A percentile compares a stretch with the other conserved stretches of the same genome.
phyloP scores from a whole-genome alignment of 2,888 invertebrate species.

The Quadroppia sp. region DNA sequence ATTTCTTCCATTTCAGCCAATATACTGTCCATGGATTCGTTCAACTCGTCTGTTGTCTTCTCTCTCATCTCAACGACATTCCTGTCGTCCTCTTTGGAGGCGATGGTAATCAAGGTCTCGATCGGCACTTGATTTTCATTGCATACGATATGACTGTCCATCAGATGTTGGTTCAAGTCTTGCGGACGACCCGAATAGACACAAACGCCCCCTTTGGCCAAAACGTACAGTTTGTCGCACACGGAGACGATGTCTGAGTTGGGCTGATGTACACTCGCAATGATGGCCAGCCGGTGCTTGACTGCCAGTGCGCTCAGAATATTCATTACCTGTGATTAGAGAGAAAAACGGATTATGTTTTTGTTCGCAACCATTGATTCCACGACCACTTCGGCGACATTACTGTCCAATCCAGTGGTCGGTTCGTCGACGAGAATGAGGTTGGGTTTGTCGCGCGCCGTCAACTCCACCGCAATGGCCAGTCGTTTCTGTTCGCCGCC shows the following conservation, averaged over 20 bases:
- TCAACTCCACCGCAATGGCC: not conserved
- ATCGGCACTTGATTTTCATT: slow-evolving; percentile 19
- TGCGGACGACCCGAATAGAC: not conserved
- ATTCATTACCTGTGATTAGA: not conserved
- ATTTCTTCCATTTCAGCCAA: not conserved
- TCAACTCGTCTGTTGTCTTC: not conserved
- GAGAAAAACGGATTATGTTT: not conserved
- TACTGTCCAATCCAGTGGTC: not conserved
- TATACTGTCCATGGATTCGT: not conserved
- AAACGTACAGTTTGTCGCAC: not conserved
- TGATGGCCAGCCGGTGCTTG: not conserved
- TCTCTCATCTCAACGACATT: not conserved
- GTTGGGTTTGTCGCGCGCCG: not conserved
- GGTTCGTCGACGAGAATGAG: not conserved
- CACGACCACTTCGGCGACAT: not conserved
- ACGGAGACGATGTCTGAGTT: not conserved
- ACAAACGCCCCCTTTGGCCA: slow-evolving; percentile 9
- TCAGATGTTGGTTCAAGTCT: not conserved
- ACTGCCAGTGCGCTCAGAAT: not conserved
- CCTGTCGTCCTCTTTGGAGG: not conserved
- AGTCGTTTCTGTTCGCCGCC: not conserved
- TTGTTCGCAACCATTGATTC: too few relatives aligned
- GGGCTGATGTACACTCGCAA: slow-evolving; percentile 2
- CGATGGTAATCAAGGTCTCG: not conserved
- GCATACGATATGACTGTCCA: not conserved